phyloP scores from a whole-genome alignment of 2,797 vertebrate genomes.

The Tinamus major region DNA sequence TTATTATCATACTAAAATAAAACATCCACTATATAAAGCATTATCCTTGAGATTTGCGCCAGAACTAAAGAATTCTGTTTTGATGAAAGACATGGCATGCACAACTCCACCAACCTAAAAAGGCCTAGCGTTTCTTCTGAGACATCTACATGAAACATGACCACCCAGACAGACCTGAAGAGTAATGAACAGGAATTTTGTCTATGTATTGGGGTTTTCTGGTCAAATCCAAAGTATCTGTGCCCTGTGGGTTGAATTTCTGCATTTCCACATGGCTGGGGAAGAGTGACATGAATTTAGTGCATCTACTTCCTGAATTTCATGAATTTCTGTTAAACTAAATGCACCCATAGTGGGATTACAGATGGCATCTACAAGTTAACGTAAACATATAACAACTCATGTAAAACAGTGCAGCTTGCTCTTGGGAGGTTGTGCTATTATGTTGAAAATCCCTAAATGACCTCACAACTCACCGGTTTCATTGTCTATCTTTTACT shows the following conservation, averaged over 20 bases:
- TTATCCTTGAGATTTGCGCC: not conserved
- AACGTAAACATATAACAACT: not conserved
- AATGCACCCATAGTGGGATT: not conserved
- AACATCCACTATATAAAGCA: not conserved
- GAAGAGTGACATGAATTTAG: not conserved
- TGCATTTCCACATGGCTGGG: not conserved
- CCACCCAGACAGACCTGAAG: not conserved
- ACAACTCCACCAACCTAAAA: not conserved
- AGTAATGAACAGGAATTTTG: not conserved
- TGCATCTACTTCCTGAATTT: not conserved
- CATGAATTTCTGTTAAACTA: not conserved
- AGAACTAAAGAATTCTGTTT: not conserved
- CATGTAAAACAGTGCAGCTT: not conserved
- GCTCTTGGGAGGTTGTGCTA: not conserved
- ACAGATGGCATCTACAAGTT: not conserved
- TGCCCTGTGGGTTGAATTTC: too few species aligned
- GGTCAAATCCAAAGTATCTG: too few species aligned
- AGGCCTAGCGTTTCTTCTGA: accelerated
- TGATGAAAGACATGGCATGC: not conserved
- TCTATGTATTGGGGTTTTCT: not conserved
- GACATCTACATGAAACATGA: not conserved
- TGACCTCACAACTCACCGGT: not conserved
- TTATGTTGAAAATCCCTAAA: not conserved
- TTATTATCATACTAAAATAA: not conserved
- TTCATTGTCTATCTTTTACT: not conserved